These are phyloP conservation scores for Smittia sp. DNA, from an alignment of 2,888 invertebrate species.

Conservation along the genomic window DNA sequence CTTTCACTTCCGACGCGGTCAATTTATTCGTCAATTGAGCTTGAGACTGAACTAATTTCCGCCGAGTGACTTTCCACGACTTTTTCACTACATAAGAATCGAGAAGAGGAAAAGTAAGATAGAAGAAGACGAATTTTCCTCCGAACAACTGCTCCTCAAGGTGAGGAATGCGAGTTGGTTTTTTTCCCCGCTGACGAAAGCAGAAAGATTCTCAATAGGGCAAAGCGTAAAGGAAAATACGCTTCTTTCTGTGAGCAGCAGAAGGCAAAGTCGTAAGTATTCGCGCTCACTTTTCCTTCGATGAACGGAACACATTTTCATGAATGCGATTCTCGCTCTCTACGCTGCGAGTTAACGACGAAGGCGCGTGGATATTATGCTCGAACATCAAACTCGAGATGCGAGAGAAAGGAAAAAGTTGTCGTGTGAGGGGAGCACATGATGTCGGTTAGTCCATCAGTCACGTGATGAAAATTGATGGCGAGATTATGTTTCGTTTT, in stretches of 20 bases:
- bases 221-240: background rate
- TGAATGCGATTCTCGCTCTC: background rate
- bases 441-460: too few relatives aligned
- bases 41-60: background rate
- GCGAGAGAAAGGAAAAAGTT: too few relatives aligned
- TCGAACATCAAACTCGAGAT: too few relatives aligned
- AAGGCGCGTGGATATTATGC: too few relatives aligned
- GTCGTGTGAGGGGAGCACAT: too few relatives aligned
- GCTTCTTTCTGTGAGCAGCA: background rate
- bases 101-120: background rate
- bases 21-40: too few relatives aligned
- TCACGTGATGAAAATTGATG: too few relatives aligned
- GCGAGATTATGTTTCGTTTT: too few relatives aligned
- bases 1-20: too few relatives aligned
- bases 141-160: slow-evolving; percentile 5
- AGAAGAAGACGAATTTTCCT: background rate
- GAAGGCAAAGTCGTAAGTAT: background rate
- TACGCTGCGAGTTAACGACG: background rate
- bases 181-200: background rate
- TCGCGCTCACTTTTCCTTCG: background rate
- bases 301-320: background rate
- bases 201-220: background rate
- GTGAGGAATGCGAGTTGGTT: background rate
- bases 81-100: too few relatives aligned
- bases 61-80: background rate